phyloP scores from a whole-genome alignment of 2,797 vertebrate species.

The Clarias platycephalus region DNA sequence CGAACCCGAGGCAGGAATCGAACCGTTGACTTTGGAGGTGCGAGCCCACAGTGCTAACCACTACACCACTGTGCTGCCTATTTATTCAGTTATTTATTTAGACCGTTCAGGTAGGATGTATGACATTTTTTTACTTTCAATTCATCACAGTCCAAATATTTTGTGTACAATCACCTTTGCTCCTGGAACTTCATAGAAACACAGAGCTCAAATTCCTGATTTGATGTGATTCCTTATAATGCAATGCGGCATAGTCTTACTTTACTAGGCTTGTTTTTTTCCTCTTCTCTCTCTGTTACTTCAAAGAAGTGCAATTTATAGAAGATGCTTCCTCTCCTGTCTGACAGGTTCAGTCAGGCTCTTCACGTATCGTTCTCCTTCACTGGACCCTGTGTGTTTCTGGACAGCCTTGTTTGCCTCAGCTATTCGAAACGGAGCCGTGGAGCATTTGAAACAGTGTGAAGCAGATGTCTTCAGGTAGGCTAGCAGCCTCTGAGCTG shows the following conservation, averaged over 20 bases:
- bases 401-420: slow-evolving; percentile 51
- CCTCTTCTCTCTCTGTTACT: neutral
- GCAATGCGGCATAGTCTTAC: neutral
- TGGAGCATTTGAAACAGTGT: slow-evolving; percentile 62
- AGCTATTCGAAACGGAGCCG: slow-evolving; percentile 41
- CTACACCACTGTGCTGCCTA: too few relatives aligned
- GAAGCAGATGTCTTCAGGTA: slow-evolving; percentile 67
- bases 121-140: neutral
- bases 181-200: neutral
- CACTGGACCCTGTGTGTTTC: slow-evolving; percentile 12
- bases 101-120: too few relatives aligned
- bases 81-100: too few relatives aligned
- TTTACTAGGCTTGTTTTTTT: neutral
- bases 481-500: slow-evolving; percentile 49
- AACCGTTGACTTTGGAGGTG: too few relatives aligned
- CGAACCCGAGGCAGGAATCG: too few relatives aligned
- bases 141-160: neutral
- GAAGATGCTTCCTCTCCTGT: slow-evolving; percentile 24
- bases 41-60: too few relatives aligned
- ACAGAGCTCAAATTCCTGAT: neutral
- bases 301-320: slow-evolving; percentile 1
- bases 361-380: slow-evolving; percentile 9
- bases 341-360: slow-evolving; percentile 26
- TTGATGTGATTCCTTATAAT: neutral
- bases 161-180: neutral